A percentile compares a stretch with the other conserved stretches of the same genome.
These are phyloP conservation scores for Apistogramma diplotaenia DNA, from an alignment of 2,113 vertebrate species.

Conservation along the genomic window DNA sequence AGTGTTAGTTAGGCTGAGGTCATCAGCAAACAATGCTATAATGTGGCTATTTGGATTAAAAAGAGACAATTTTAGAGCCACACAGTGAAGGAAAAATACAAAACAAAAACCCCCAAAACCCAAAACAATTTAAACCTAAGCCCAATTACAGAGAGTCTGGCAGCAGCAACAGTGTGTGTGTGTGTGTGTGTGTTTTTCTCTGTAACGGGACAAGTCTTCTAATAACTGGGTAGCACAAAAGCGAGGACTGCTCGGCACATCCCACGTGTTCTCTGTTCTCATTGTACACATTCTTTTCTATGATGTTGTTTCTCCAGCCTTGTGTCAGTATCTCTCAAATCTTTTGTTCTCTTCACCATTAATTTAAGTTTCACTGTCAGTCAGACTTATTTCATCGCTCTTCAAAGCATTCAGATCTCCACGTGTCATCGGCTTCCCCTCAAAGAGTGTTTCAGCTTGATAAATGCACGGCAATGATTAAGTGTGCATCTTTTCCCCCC, in stretches of 20 bases:
- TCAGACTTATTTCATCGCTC: neutral
- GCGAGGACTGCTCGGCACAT: neutral
- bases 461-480: neutral
- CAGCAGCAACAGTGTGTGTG: neutral
- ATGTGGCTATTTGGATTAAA: neutral
- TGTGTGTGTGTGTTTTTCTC: neutral
- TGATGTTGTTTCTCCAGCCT: neutral
- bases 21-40: neutral
- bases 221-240: conserved; percentile 5
- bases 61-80: neutral
- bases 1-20: neutral
- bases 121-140: neutral
- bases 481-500: neutral
- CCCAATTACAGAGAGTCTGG: conserved; percentile 10
- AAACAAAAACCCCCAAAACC: neutral
- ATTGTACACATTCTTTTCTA: neutral
- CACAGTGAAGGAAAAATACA: neutral
- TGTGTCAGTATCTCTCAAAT: neutral
- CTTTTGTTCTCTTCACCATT: neutral
- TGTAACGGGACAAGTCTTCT: neutral
- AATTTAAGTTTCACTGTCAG: conserved; percentile 1
- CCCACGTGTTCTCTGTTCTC: neutral
- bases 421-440: neutral
- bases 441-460: neutral
- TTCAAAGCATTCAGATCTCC: conserved; percentile 1